Evolutionary conservation across 2,888 invertebrate genomes (phyloP), one percentile per base, ranked within the genome.

Genomic region (Dorcus parallelipipedus): DNA sequence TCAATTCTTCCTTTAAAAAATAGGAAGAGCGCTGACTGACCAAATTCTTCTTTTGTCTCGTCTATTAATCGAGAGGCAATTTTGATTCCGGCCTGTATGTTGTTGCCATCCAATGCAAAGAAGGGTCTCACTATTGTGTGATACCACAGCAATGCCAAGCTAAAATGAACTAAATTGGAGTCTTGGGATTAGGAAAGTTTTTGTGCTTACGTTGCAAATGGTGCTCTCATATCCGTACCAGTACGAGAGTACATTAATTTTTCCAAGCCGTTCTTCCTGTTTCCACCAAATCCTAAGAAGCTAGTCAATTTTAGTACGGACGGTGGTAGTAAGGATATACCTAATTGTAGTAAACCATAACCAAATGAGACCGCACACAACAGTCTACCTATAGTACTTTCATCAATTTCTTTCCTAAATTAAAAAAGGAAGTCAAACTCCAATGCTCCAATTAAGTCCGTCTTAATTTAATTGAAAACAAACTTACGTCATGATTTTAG

Each of bases 341-440:
- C 85, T 54, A 89, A 74, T 69, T 88, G 87, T 69, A 89, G 86
- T 40, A 86, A 77, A 9, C 89, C 89, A 66, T 86, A 88, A 3
- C 88, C 89, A 71, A 89, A 88, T 67, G 86, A 85, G 5, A 88
- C 85, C 0, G 86, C 85, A 5, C 85, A 82, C 82, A 87, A 84
- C 42, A 89, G 73, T n/a, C 87, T 78, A 20, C 79, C 76, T 10
- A 86, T 80, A 54, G 82, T 81, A 39, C 80, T 79, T 26, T 81
- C 81, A 50, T 82, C 81, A 43, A 84, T 75, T 49, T 69, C 63
- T 50, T 53, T 54, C n/a, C 57, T 54, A 50, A 54, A 39, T 9
- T 5, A 47, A 20, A 38, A 48, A 48, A 45, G 14, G 14, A 45
- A 47, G 38, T 43, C 9, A 33, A 43, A n/a, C 4, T 14, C 4